phyloP scores from a whole-genome alignment of 2,888 invertebrate genomes.

The Nephrotoma flavescens region DNA sequence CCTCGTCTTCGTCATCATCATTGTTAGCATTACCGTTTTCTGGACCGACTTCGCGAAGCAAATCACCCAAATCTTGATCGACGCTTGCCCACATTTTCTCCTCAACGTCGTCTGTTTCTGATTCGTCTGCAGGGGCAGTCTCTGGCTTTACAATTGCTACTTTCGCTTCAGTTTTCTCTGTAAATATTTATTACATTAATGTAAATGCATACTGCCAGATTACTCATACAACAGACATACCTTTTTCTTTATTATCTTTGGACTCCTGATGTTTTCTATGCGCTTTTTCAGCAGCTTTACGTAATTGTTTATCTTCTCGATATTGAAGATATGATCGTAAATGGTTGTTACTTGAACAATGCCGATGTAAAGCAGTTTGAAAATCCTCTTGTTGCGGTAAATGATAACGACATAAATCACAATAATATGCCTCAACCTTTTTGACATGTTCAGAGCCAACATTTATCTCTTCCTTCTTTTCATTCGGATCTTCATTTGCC shows the following conservation, averaged over 20 bases:
- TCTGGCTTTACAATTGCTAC: neutral
- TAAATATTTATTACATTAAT: neutral
- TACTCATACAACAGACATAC: neutral
- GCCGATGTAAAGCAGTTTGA: slow-evolving; percentile 47
- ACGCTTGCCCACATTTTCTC: slow-evolving; percentile 70
- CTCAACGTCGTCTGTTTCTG: slow-evolving; percentile 37
- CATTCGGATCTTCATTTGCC: slow-evolving; percentile 43
- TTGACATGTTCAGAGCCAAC: slow-evolving; percentile 66
- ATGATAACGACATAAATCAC: slow-evolving; percentile 65
- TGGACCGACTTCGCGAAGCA: slow-evolving; percentile 50
- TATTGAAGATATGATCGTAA: slow-evolving; percentile 62
- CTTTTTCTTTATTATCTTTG: slow-evolving; percentile 13
- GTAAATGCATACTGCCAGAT: neutral
- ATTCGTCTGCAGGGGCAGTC: neutral
- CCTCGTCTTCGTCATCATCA: slow-evolving; percentile 55
- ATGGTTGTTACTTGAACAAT: slow-evolving; percentile 62
- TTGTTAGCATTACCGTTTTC: slow-evolving; percentile 45
- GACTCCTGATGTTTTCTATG: slow-evolving; percentile 40
- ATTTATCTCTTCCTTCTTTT: slow-evolving; percentile 50
- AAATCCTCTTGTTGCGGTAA: slow-evolving; percentile 46
- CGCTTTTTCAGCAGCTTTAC: slow-evolving; percentile 54
- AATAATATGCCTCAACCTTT: slow-evolving; percentile 63
- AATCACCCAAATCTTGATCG: slow-evolving; percentile 64
- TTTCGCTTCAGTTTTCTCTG: slow-evolving; percentile 5
- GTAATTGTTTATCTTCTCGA: slow-evolving; percentile 60